Evolutionary conservation across 2,888 invertebrate species (phyloP), one percentile per base, ranked within the genome.

Genomic region (Drepana falcataria): DNA sequence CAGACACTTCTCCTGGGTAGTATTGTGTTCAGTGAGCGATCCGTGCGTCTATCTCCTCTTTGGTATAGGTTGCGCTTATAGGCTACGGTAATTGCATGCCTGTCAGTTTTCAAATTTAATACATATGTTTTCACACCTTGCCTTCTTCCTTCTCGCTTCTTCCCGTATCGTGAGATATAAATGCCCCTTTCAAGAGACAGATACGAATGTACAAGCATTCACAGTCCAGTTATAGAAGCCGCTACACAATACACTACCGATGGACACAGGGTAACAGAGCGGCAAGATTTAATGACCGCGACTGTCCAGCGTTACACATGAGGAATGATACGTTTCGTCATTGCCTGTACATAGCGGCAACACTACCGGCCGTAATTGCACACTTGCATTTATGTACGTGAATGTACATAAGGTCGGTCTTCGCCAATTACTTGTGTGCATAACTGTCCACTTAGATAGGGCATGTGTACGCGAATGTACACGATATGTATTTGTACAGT

Each of bases 161-260:
- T 37, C 37, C 34, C 34, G 21, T 59, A 67, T 75, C 77, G 69
- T 55, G 41, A 4, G n/a, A 0, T 61, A 49, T 73, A 79, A 81
- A 75, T 49, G 54, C 3, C 35, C 62, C 60, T 66, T 54, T 59
- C 58, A 69, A 71, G 69, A 81, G 87, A 87, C 87, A 87, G 85
- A 83, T 83, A 88, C 82, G 84, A 88, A 87, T 87, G 87, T 77
- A 70, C 78, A 67, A 9, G 74, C 81, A 84, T 87, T 84, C 85
- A 83, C 81, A 88, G 87, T 87, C 88, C 90, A 87, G 90, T 90
- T 90, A 88, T 79, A 82, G 79, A 79, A 81, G 84, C 89, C 90
- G 90, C 87, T 90, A 89, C 72, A 78, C 82, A 83, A 81, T 82
- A 77, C 80, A 73, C 51, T 41, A 51, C 62, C 69, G 68, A 63